These are phyloP conservation scores for Phymorhynchus buccinoides DNA, from an alignment of 1,140 invertebrate genomes.

Conservation along the genomic window DNA sequence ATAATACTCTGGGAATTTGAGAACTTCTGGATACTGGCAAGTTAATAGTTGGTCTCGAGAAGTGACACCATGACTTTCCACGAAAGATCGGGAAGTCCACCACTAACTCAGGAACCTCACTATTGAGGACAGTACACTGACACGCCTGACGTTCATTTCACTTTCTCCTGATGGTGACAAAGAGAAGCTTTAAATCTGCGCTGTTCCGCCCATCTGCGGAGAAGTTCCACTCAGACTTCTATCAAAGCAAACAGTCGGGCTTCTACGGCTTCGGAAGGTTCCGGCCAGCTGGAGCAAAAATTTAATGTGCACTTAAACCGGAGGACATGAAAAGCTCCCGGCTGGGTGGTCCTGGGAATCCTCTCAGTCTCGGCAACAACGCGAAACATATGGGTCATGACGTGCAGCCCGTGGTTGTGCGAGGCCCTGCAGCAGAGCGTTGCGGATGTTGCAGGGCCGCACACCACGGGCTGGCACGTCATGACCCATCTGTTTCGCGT, in stretches of 20 bases:
- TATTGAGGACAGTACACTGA: background rate
- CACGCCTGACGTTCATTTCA: background rate
- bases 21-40: background rate
- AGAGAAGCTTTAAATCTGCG: background rate
- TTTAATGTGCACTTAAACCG: slow-evolving; percentile 11
- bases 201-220: background rate
- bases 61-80: background rate
- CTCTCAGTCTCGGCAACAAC: background rate
- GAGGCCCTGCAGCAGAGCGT: no score
- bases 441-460: background rate
- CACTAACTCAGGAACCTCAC: background rate
- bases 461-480: slow-evolving; percentile 26
- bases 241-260: background rate
- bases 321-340: background rate
- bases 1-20: background rate
- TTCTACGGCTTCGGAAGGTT: background rate
- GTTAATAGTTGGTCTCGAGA: background rate
- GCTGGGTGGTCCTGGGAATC: background rate
- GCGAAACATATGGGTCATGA: slow-evolving; percentile 9
- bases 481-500: slow-evolving; percentile 22
- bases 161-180: background rate
- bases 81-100: background rate
- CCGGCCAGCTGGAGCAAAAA: slow-evolving; percentile 18
- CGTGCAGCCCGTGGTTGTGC: slow-evolving; percentile 8
- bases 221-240: slow-evolving; percentile 1